A percentile compares a stretch with the other conserved stretches of the same genome.
These are phyloP conservation scores for Plebejus argus DNA, from an alignment of 2,888 invertebrate genomes.

Conservation along the genomic window DNA sequence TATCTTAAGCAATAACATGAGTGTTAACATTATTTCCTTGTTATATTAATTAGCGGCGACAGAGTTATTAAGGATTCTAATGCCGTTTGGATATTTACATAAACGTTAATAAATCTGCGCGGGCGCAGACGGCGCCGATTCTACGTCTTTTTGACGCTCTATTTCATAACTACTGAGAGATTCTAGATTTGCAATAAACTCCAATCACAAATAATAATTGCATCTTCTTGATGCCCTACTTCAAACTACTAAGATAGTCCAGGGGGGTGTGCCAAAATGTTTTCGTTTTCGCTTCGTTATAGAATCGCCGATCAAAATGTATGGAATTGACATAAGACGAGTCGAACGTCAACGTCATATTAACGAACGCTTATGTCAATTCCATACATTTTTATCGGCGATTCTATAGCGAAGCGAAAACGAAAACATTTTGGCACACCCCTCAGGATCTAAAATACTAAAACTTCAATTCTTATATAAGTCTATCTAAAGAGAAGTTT, in stretches of 20 bases:
- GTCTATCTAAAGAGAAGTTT: not conserved
- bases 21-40: slow-evolving; percentile 29
- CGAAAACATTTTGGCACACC: too few species aligned
- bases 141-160: slow-evolving; percentile 65
- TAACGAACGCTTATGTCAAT: too few species aligned
- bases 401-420: too few species aligned
- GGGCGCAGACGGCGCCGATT: slow-evolving; percentile 66
- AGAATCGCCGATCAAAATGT: too few species aligned
- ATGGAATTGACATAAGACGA: too few species aligned
- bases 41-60: slow-evolving; percentile 63
- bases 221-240: slow-evolving; percentile 66
- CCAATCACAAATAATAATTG: slow-evolving; percentile 37
- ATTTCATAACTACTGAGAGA: slow-evolving; percentile 53
- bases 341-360: too few species aligned
- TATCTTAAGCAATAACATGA: slow-evolving; percentile 12
- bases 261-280: too few species aligned
- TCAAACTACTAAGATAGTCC: slow-evolving; percentile 46
- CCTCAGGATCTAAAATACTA: not conserved
- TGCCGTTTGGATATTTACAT: slow-evolving; percentile 77
- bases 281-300: too few species aligned
- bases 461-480: not conserved
- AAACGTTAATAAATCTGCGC: slow-evolving; percentile 74
- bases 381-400: too few species aligned
- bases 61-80: slow-evolving; percentile 78
- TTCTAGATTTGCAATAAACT: slow-evolving; percentile 41